Evolutionary conservation across 2,113 vertebrate genomes (phyloP).

Genomic region (Microtus oregoni): DNA sequence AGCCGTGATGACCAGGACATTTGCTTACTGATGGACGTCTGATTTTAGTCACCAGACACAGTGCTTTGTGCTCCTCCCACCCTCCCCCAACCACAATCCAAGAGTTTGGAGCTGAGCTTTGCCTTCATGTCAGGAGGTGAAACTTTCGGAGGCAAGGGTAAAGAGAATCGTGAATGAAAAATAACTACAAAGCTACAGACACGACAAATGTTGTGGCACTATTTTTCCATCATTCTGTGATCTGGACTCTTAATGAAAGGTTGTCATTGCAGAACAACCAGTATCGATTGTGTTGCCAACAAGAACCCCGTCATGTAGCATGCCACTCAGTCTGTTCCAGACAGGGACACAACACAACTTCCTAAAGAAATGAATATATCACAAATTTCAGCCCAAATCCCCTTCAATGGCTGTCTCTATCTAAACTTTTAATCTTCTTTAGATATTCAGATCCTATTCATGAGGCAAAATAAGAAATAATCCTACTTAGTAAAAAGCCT

Average conservation of each 20-base stretch:
- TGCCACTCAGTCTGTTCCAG: background rate
- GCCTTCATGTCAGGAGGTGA: background rate
- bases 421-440: background rate
- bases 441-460: background rate
- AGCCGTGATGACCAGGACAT: background rate
- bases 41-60: background rate
- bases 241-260: background rate
- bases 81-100: background rate
- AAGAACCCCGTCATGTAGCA: background rate
- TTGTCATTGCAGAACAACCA: background rate
- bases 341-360: background rate
- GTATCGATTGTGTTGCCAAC: background rate
- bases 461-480: background rate
- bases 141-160: background rate
- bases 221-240: background rate
- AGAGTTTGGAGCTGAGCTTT: background rate
- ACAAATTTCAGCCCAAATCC: constrained; percentile 27
- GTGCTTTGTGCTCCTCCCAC: too few relatives aligned
- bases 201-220: background rate
- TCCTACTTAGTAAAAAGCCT: constrained; percentile 5
- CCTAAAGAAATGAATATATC: background rate
- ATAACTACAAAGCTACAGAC: background rate
- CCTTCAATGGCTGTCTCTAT: background rate
- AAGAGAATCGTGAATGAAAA: background rate
- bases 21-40: background rate